phyloP scores from a whole-genome alignment of 2,888 invertebrate species.

The Notodonta ziczac region DNA sequence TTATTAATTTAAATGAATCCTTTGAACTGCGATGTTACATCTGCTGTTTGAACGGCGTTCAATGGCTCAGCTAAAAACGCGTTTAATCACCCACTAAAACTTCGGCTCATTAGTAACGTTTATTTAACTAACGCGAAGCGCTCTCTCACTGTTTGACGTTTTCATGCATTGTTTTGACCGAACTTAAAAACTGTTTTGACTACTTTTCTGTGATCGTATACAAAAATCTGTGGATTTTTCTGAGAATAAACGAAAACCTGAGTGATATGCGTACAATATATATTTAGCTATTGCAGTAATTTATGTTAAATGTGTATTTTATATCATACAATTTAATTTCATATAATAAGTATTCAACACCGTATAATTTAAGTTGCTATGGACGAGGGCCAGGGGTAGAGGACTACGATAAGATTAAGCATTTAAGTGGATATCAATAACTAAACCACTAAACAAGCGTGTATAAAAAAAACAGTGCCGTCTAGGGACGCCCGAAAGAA shows the following conservation, averaged over 20 bases:
- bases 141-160: conserved; percentile 34
- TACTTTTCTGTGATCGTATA: conserved; percentile 14
- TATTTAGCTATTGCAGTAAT: too few species aligned
- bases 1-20: conserved; percentile 5
- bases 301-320: too few species aligned
- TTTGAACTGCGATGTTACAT: conserved; percentile 1
- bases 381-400: too few species aligned
- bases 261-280: neutral
- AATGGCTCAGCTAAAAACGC: conserved; percentile 3
- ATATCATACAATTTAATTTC: too few species aligned
- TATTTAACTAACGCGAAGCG: conserved; percentile 26
- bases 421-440: too few species aligned
- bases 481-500: too few species aligned
- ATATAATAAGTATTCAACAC: too few species aligned
- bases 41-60: conserved; percentile 7
- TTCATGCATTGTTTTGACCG: conserved; percentile 23
- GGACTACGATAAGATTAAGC: too few species aligned
- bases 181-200: conserved; percentile 25
- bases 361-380: too few species aligned
- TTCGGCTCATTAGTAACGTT: conserved; percentile 23
- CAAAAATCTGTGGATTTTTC: conserved; percentile 1
- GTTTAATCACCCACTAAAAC: conserved; percentile 15
- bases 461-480: too few species aligned
- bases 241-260: neutral
- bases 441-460: too few species aligned